Percentiles rank a stretch among this genome's conserved stretches.
Evolutionary conservation across 2,113 vertebrate genomes (phyloP).

Genomic region (Cyprinodon variegatus): DNA sequence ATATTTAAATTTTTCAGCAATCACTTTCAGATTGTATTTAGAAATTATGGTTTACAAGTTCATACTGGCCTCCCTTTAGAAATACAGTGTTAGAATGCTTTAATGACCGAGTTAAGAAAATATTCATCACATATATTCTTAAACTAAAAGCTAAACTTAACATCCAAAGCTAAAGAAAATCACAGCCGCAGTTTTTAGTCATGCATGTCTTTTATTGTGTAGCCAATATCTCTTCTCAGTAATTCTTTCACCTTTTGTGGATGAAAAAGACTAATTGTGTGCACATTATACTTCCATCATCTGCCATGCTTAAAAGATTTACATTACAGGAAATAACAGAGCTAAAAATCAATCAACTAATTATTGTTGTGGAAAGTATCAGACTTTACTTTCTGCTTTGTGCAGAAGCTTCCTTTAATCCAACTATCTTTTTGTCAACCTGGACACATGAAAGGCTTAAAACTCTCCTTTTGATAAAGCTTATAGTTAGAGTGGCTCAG

Average conservation of each 20-base stretch:
- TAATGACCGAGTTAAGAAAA: background rate
- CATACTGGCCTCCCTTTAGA: background rate
- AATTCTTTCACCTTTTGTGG: background rate
- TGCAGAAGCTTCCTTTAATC: constrained; percentile 28
- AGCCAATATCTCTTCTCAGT: background rate
- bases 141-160: background rate
- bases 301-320: background rate
- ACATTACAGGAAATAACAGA: too few relatives aligned
- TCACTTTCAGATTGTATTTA: background rate
- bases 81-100: background rate
- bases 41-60: background rate
- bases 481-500: too few relatives aligned
- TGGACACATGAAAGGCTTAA: constrained; percentile 4
- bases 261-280: background rate
- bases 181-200: background rate
- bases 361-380: constrained; percentile 26
- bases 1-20: background rate
- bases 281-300: background rate
- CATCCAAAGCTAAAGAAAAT: background rate
- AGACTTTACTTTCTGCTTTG: constrained; percentile 11
- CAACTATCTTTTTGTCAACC: constrained; percentile 15
- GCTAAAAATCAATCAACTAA: constrained; percentile 9
- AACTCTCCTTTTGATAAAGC: too few relatives aligned
- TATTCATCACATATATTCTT: background rate
- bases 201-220: background rate